A percentile compares a stretch with the other conserved stretches of the same genome.
Conservation (phyloP, 2,113 vertebrate species). For the Hemicordylus capensis region DNA sequence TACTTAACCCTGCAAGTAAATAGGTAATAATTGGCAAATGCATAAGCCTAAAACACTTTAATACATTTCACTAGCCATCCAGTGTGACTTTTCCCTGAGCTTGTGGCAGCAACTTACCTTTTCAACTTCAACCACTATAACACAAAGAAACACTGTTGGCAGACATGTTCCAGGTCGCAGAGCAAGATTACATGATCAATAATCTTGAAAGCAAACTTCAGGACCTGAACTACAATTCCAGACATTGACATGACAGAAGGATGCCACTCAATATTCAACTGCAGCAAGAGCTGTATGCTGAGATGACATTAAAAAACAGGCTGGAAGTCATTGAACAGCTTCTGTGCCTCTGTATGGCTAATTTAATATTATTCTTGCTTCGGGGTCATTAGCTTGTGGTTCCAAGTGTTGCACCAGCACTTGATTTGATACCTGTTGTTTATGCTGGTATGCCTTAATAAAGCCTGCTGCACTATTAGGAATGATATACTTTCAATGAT, state of each 20-base stretch:
- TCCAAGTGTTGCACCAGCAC: neutral
- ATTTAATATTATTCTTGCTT: neutral
- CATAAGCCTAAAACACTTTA: constrained; percentile 17
- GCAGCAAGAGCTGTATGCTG: neutral
- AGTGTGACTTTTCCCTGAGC: neutral
- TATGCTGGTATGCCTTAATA: accelerated
- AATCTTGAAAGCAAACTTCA: constrained; percentile 52
- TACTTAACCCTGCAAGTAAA: constrained; percentile 7
- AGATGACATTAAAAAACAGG: accelerated
- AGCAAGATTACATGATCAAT: constrained; percentile 60
- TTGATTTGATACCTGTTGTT: neutral
- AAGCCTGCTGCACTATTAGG: neutral
- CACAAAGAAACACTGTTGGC: constrained; percentile 11
- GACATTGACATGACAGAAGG: neutral
- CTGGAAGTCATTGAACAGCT: neutral
- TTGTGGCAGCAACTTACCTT: constrained; percentile 34
- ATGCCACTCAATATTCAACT: neutral
- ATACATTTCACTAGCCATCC: constrained; percentile 14
- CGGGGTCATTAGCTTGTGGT: neutral
- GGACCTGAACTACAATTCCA: constrained; percentile 45
- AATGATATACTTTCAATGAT: neutral
- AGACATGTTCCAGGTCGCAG: constrained; percentile 60
- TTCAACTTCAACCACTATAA: constrained; percentile 3
- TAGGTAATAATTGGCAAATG: constrained; percentile 18
- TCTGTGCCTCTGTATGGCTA: neutral